Evolutionary conservation across 1,140 invertebrate genomes (phyloP), one percentile per base, ranked within the genome.

Genomic region (Hirudo medicinalis): DNA sequence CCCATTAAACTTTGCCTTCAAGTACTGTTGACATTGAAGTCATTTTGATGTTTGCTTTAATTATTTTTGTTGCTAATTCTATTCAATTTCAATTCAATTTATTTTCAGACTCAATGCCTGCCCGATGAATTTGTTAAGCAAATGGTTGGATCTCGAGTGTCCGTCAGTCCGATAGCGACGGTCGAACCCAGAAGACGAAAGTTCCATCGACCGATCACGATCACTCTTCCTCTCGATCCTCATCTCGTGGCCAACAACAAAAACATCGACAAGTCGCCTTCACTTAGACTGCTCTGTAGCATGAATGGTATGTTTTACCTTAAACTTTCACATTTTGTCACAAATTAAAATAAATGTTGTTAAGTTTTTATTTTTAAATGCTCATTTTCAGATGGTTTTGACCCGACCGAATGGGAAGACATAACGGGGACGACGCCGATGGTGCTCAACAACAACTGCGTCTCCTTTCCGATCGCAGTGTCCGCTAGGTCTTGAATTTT

Each of bases 1-100:
- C 96, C 95, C 82, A 99, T 99, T 83, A 96, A 95, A 91, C 94
- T 99, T 76, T 95, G 95, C 83, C 88, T 99, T 73, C 97, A 97
- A 91, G 95, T 95, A 89, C 91, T 91, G 69, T 53, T 71, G 20
- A 1, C 15, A 11, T 27, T 70, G 20, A 29, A 17, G 36, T 19
- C 22, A 22, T 68, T 68, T 29, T 32, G 9, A n/a, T n/a, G n/a
- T n/a, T n/a, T n/a, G n/a, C n/a, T 27, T 68, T 25, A 13, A n/a
- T 15, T 43, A n/a, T n/a, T 32, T 43, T 32, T 19, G 32, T 25
- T 13, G 20, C 15, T 43, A 11, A 27, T 40, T 29, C 27, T 68
- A 22, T 32, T 29, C 27, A 36, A 22, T 32, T 68, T 68, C 36
- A 36, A 1, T 68, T 68, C 9, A 0, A 4, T 36, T 68, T 32